Percentiles rank a stretch among this genome's conserved stretches.
phyloP scores from a whole-genome alignment of 1,140 invertebrate genomes.

The Trichonephila clavata region DNA sequence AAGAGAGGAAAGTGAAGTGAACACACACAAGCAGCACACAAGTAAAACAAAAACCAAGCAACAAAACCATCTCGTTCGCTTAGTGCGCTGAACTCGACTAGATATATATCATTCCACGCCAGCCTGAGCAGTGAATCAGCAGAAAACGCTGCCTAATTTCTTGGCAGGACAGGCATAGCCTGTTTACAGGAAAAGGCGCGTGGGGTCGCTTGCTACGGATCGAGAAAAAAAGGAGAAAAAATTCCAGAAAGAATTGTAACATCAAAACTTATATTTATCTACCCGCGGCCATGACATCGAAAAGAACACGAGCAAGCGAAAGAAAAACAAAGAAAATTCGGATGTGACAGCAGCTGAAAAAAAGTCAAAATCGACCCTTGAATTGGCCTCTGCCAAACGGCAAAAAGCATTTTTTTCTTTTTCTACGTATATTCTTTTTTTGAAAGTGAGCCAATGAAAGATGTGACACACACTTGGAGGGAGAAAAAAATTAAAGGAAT shows the following conservation, averaged over 20 bases:
- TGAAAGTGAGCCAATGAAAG: conserved; percentile 50
- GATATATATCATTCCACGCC: not conserved
- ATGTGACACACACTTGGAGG: conserved; percentile 10
- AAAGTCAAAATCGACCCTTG: conserved; percentile 1
- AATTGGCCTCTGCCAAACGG: not conserved
- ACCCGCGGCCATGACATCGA: conserved; percentile 38
- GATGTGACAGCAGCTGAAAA: not conserved
- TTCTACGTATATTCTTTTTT: not conserved
- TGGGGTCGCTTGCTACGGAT: conserved; percentile 13
- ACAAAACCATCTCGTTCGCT: not conserved
- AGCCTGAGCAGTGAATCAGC: conserved; percentile 4
- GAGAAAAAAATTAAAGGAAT: not conserved
- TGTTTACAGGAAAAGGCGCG: conserved; percentile 45
- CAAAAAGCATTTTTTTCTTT: not conserved
- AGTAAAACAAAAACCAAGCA: not conserved
- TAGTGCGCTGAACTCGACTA: not conserved
- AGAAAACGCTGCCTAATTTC: conserved; percentile 18
- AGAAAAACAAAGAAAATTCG: conserved; percentile 36
- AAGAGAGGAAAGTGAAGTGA: not conserved
- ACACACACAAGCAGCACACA: too few species aligned
- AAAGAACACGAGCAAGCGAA: conserved; percentile 4
- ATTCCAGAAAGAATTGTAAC: not conserved
- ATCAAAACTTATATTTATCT: conserved; percentile 54
- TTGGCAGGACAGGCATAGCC: not conserved
- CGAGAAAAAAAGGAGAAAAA: not conserved